Evolutionary conservation across 2,113 vertebrate species (phyloP).

Genomic region (Vulpes ferrilata): DNA sequence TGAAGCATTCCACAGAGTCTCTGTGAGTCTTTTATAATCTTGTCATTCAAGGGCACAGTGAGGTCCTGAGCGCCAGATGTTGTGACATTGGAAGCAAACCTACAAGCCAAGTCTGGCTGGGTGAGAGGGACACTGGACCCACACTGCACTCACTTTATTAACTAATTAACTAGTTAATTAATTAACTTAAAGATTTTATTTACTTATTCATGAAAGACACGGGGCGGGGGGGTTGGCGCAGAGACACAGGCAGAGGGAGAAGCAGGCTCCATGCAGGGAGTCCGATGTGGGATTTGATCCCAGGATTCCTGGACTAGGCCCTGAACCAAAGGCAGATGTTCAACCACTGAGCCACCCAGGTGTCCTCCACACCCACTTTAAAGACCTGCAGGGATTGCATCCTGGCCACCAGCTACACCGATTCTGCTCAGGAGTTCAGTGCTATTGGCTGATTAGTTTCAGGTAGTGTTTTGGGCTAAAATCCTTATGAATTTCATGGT

Average conservation of each 20-base stretch:
- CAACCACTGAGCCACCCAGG: no score
- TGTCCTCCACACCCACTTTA: fast-evolving
- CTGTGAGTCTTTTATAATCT: neutral
- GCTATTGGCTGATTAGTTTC: neutral
- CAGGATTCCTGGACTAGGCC: no score
- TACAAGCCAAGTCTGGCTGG: neutral
- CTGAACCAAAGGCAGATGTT: no score
- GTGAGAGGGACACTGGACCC: neutral
- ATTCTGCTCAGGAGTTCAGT: neutral
- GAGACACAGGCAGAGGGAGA: no score
- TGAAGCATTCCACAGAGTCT: fast-evolving
- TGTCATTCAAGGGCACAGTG: neutral
- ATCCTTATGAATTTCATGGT: neutral
- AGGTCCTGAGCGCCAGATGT: neutral
- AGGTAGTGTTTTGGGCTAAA: neutral
- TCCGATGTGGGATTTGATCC: no score
- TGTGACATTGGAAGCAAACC: neutral
- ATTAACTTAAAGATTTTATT: no score
- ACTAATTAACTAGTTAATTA: no score
- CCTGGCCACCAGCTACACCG: no score
- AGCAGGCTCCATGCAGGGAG: no score
- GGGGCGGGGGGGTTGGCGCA: no score
- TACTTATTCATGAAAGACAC: no score
- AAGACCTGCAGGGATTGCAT: neutral
- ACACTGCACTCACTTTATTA: fast-evolving